phyloP scores from a whole-genome alignment of 2,797 vertebrate genomes.

The Tapera naevia region DNA sequence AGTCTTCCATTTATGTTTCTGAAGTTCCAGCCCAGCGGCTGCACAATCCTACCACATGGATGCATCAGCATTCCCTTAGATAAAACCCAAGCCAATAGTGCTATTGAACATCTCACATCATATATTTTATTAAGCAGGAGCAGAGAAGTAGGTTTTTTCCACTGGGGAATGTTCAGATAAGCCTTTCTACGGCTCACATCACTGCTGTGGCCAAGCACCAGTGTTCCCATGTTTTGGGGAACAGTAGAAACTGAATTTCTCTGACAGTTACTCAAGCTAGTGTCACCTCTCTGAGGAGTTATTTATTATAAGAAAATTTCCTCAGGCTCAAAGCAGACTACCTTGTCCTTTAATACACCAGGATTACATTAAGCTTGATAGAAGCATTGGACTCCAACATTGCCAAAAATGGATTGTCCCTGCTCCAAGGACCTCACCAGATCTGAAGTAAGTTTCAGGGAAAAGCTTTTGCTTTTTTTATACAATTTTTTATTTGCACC shows the following conservation, averaged over 20 bases:
- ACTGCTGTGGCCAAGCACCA: rapidly evolving
- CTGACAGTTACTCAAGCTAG: not conserved
- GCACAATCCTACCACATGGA: not conserved
- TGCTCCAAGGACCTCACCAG: not conserved
- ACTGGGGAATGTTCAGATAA: not conserved
- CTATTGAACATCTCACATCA: not conserved
- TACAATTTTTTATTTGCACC: not conserved
- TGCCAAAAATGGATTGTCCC: not conserved
- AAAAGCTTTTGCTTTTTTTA: not conserved
- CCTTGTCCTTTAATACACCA: not conserved
- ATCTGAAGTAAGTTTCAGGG: not conserved
- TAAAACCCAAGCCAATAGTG: rapidly evolving
- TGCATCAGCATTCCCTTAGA: not conserved
- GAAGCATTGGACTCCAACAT: not conserved
- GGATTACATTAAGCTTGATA: not conserved
- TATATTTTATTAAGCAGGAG: not conserved
- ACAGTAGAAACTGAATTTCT: not conserved
- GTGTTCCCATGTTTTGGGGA: not conserved
- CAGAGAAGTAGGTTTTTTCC: not conserved
- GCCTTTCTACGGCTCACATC: not conserved
- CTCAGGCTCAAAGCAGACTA: not conserved
- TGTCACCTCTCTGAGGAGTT: not conserved
- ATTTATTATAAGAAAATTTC: not conserved
- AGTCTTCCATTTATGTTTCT: not conserved
- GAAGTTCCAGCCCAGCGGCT: not conserved